A percentile compares a stretch with the other conserved stretches of the same genome.
Conservation (phyloP, 2,797 vertebrate species). For the Falco novaeseelandiae region DNA sequence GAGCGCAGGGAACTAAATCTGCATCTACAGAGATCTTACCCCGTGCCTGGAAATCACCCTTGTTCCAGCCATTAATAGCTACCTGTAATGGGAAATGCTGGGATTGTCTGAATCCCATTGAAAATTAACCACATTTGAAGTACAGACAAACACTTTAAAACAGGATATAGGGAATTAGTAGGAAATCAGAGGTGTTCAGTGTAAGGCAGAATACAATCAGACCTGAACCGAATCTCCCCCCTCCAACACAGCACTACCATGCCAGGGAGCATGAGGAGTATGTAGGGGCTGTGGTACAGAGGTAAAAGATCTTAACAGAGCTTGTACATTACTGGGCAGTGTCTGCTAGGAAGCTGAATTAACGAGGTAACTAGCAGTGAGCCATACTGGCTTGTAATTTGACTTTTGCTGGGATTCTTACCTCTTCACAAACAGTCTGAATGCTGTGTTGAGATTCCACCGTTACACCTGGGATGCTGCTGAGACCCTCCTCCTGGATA, state of each 20-base stretch:
- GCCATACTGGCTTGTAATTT: background rate
- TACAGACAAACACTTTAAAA: background rate
- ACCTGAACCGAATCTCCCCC: background rate
- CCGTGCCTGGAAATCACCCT: background rate
- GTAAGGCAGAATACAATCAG: background rate
- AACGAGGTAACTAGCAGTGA: background rate
- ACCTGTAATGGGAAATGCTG: background rate
- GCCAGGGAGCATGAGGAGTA: background rate
- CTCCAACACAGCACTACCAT: background rate
- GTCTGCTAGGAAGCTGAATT: background rate
- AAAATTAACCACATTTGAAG: background rate
- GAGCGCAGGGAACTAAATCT: background rate
- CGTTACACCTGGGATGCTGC: rapidly evolving
- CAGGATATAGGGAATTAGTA: background rate
- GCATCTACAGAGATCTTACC: background rate
- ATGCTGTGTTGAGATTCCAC: background rate
- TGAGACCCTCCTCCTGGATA: background rate
- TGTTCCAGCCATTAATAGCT: background rate
- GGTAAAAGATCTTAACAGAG: background rate
- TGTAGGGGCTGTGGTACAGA: background rate
- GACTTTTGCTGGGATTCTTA: background rate
- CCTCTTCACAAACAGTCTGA: background rate
- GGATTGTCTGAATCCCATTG: background rate
- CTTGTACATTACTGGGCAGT: background rate
- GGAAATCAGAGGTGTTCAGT: background rate